Conservation (phyloP, 2,888 invertebrate genomes). For the Platycnemis pennipes region DNA sequence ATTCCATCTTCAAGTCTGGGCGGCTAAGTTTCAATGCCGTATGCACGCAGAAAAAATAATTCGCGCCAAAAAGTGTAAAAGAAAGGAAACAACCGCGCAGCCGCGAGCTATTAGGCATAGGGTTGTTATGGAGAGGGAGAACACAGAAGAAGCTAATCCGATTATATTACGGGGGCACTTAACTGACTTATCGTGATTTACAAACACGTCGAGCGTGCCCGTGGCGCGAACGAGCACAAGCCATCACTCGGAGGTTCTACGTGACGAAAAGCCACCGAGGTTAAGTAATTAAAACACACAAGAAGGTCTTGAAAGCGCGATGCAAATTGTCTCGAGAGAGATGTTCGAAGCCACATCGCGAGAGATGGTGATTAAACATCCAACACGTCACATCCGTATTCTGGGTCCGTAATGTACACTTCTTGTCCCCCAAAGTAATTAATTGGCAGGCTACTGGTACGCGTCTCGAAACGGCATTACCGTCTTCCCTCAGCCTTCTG, state of each 20-base stretch:
- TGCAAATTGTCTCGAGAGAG: background rate
- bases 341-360: background rate
- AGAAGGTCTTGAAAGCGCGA: background rate
- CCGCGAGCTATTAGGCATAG: background rate
- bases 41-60: background rate
- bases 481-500: no score
- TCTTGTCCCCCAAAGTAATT: background rate
- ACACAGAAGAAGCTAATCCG: constrained; percentile 55
- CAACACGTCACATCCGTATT: background rate
- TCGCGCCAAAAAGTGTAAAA: background rate
- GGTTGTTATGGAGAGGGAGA: background rate
- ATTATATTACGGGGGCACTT: constrained; percentile 66
- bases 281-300: background rate
- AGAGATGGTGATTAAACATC: background rate
- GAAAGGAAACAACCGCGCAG: background rate
- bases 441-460: no score
- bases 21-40: no score
- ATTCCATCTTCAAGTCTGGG: no score
- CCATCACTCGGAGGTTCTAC: background rate
- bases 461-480: no score
- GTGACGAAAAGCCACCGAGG: constrained; percentile 4
- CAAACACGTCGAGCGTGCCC: background rate
- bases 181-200: constrained; percentile 56
- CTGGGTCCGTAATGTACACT: background rate
- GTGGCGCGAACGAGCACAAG: background rate